Conservation (phyloP, 2,888 invertebrate species). For the Teleogryllus oceanicus region DNA sequence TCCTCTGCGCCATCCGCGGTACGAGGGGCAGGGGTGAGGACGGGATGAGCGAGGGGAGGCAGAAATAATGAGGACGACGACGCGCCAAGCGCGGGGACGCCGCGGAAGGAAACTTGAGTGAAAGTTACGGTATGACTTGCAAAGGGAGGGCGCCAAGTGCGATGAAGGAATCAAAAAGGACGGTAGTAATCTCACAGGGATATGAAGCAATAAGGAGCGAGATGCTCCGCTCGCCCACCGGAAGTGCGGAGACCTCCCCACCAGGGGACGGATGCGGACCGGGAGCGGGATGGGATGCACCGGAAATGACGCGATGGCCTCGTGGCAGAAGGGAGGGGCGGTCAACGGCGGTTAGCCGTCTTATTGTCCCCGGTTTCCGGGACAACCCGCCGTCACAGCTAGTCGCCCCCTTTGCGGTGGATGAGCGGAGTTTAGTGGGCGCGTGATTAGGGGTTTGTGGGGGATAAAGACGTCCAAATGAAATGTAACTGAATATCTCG, state of each 20-base stretch:
- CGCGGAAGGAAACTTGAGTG: neutral
- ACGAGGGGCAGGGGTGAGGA: no score
- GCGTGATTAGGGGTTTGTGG: neutral
- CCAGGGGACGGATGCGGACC: neutral
- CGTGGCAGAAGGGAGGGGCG: neutral
- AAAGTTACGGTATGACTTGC: neutral
- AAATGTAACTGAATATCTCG: no score
- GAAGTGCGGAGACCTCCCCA: neutral
- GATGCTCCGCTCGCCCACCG: neutral
- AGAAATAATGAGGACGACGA: neutral
- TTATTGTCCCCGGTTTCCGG: neutral
- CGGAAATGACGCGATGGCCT: neutral
- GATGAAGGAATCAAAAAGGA: neutral
- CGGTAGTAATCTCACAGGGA: neutral
- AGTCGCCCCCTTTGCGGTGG: neutral
- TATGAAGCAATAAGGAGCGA: conserved; percentile 6
- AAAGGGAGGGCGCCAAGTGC: neutral
- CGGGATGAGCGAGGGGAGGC: neutral
- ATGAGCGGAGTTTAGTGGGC: neutral
- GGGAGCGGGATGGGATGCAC: neutral
- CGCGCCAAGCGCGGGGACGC: neutral
- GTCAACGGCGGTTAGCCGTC: neutral
- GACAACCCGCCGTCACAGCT: neutral
- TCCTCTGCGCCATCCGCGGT: no score
- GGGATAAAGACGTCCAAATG: no score